Evolutionary conservation across 2,797 vertebrate species (phyloP), one percentile per base, ranked within the genome.

Genomic region (Micromesistius poutassou): DNA sequence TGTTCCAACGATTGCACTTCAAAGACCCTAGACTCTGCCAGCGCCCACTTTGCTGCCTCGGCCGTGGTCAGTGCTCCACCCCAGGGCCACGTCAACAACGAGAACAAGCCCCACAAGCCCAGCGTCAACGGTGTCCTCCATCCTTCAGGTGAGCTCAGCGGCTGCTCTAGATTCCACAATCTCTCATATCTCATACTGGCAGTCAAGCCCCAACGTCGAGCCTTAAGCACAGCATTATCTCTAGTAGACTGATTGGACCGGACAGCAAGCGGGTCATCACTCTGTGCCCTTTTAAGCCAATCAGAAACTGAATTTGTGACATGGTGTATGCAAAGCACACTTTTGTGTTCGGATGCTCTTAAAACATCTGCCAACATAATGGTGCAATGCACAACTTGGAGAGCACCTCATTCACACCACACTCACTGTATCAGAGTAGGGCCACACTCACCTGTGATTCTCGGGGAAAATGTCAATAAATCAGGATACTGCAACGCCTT

Each of bases 31-130:
- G 96, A 97, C 91, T 98, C 96, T 9, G 96, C 96, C 89, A 96
- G 96, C 9, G 97, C 96, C 90, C 96, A 96, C 88, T 97, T 98
- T 89, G 97, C 97, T 88, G 97, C 96, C 30, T 98, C 96, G 0
- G 96, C 96, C 74, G 96, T 98, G 88, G 93, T 97, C 79, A 96
- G 94, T 81, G 91, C 95, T 5, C 92, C 95, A 22, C 91, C 89
- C 79, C 91, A 91, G 0, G 84, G 93, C 71, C 94, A 84, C 72
- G 38, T 91, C 36, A 96, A 94, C 94, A 94, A 95, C 66, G 95
- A 95, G 76, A 94, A 82, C 88, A 88, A 91, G 84, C 87, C 91
- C 86, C 95, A 95, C 92, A 83, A 78, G 72, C 90, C 87, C 86
- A 94, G 80, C 72, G 85, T 96, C 77, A 97, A 98, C 0, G 96